These are phyloP conservation scores for Leptobrachium leishanense DNA, from an alignment of 2,113 vertebrate species.

Conservation along the genomic window DNA sequence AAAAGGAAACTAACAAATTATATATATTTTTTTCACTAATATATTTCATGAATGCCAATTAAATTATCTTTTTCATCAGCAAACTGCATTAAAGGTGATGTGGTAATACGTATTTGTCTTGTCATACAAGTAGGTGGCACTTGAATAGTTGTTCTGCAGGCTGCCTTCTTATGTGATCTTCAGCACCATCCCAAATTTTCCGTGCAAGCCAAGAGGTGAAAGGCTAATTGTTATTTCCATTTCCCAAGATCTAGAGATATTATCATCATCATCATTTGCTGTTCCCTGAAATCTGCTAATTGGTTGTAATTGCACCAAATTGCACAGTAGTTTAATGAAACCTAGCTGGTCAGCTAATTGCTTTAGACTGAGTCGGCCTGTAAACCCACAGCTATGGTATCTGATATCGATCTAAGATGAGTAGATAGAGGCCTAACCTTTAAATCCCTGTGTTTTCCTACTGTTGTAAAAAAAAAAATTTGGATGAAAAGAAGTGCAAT, in stretches of 20 bases:
- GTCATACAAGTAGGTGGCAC: neutral
- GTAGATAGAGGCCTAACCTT: slow-evolving; percentile 24
- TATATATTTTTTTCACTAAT: too few species aligned
- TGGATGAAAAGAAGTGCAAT: slow-evolving; percentile 14
- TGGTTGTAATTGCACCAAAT: slow-evolving; percentile 46
- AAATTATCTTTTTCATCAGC: neutral
- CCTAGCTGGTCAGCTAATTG: slow-evolving; percentile 35
- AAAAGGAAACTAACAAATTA: too few species aligned
- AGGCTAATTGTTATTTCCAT: slow-evolving; percentile 47
- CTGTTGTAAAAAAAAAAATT: slow-evolving; percentile 30
- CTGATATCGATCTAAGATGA: slow-evolving; percentile 42
- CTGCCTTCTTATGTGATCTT: slow-evolving; percentile 4
- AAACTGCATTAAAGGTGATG: neutral
- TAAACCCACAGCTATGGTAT: slow-evolving; percentile 6
- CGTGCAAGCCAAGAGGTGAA: slow-evolving; percentile 23
- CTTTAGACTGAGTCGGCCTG: slow-evolving; percentile 31
- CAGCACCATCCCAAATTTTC: neutral
- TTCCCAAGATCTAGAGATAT: slow-evolving; percentile 6
- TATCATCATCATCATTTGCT: slow-evolving; percentile 40
- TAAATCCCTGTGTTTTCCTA: slow-evolving; percentile 22
- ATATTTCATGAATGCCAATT: too few species aligned
- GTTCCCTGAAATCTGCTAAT: slow-evolving; percentile 47
- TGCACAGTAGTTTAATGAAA: slow-evolving; percentile 46
- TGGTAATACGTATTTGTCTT: neutral
- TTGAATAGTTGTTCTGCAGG: neutral